Base-by-base conservation (phyloP, 2,888 invertebrate genomes). In the Glaucopsyche alexis region DNA sequence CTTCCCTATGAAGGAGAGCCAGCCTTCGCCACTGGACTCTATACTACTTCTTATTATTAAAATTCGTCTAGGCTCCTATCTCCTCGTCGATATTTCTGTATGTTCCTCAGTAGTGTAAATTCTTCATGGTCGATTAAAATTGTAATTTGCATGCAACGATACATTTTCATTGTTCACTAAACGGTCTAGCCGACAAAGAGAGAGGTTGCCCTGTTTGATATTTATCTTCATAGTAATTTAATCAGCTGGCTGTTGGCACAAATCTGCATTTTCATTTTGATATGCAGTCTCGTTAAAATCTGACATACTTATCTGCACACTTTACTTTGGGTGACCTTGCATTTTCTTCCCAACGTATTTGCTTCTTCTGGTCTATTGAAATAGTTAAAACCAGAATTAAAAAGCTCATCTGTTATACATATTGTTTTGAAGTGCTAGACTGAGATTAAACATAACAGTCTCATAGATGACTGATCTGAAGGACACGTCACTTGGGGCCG, bases 141-240 rank as follows among this genome's bases (percentile, higher is more conserved):
- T 77, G 77, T 75, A 67, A 78, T 79, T 78, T 78, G 79, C 77
- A 78, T 78, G 78, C 78, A 76, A 76, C 76, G 75, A 76, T 73
- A 75, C 75, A 75, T 74, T 71, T 76, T 75, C 76, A 75, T 78
- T 78, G 78, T 77, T 74, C 72, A 72, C 71, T 73, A 73, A 74
- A 74, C 75, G 75, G 52, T 70, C 74, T 75, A 74, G 73, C 69
- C 75, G 77, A 75, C 74, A 76, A 77, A 76, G 76, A 77, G 49
- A 55, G 71, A 74, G 73, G 75, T 55, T 74, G 72, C 72, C 75
- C 74, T 73, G 71, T 74, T 67, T 70, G 75, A 75, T 76, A 55
- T 65, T n/a, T 74, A 77, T 77, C 75, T 9, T 65, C 65, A n/a
- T 16, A 50, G 40, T 50, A 5, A 14, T 47, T 72, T 45, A 13